Percentiles rank a stretch among this genome's conserved stretches.
phyloP scores from a whole-genome alignment of 2,797 vertebrate species.

The Microchirus variegatus region DNA sequence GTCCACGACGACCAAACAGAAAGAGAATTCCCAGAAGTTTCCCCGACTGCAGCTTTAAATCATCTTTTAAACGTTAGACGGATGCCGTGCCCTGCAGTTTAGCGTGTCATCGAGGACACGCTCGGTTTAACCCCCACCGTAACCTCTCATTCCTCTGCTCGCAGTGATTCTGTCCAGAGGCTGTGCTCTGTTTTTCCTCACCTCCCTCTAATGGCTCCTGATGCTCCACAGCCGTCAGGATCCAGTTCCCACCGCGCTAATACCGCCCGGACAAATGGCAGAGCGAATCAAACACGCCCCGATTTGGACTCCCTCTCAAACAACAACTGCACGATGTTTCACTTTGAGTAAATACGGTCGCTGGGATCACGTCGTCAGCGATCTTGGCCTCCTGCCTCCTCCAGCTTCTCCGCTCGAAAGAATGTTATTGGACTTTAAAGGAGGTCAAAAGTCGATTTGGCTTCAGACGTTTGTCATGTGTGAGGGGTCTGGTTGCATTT shows the following conservation, averaged over 20 bases:
- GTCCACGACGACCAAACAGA: too few relatives aligned
- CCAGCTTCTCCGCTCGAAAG: conserved; percentile 30
- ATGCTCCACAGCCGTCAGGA: conserved; percentile 52
- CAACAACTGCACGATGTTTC: conserved; percentile 2
- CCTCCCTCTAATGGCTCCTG: conserved; percentile 60
- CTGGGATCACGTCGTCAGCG: too few relatives aligned
- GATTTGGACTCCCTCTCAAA: conserved; percentile 9
- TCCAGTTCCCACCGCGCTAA: conserved; percentile 43
- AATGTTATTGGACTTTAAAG: conserved; percentile 17
- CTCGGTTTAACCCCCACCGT: too few relatives aligned
- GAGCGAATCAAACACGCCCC: conserved; percentile 38
- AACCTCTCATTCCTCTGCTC: conserved; percentile 7
- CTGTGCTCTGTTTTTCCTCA: conserved; percentile 63
- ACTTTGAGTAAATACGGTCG: not conserved
- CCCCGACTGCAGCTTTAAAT: not conserved
- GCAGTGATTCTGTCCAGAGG: conserved; percentile 58
- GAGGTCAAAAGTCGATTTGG: conserved; percentile 44
- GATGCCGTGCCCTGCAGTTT: not conserved
- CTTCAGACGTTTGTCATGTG: conserved; percentile 11
- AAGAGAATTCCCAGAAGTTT: too few relatives aligned
- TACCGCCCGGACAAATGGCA: conserved; percentile 36
- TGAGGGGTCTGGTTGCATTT: conserved; percentile 20
- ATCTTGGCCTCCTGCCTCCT: conserved; percentile 33
- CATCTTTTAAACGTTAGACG: not conserved
- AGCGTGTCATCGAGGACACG: not conserved